Base-by-base conservation (phyloP, 2,113 vertebrate species). In the Pleuronectes platessa region DNA sequence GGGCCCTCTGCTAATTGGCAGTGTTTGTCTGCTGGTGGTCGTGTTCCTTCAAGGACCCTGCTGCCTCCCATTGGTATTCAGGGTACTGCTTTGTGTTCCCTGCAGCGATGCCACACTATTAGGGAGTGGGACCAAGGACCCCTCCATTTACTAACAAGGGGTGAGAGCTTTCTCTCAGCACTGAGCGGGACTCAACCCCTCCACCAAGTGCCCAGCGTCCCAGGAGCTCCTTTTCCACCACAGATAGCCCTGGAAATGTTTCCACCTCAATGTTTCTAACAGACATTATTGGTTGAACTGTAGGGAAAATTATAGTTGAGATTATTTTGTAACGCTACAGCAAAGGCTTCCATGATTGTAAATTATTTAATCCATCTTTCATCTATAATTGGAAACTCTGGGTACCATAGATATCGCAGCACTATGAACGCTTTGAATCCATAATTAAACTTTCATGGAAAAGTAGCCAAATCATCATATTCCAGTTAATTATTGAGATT, bases 1-100 rank as follows among this genome's bases (percentile, higher is more conserved):
- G 63, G 76, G 68, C 85, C 78, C 90, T 83, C 77, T 83, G 84
- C 89, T 94, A 94, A 95, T 95, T 95, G 93, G 91, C 65, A 56
- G 58, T 81, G 90, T 88, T 92, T 93, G 93, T 93, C 88, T 88
- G 82, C 82, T 68, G 73, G 62, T 88, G 68, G 81, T 81, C 79
- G 76, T 85, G 85, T 70, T 86, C 79, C 81, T 90, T 92, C 79
- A 88, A 92, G 90, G 84, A 86, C 86, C 88, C 54, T 24, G 81
- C 78, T 78, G 84, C 63, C 54, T 90, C 76, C 85, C 83, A 91
- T 86, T 91, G 86, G 86, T 87, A 93, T 94, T 94, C 83, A 86
- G 73, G 76, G 79, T 75, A 54, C 73, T 61, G 83, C 80, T 88
- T 89, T 92, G 91, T 88, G 81, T 70, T 84, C 69, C 58, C 80